Base-by-base conservation (phyloP, 2,797 vertebrate species). In the Myotis daubentonii region DNA sequence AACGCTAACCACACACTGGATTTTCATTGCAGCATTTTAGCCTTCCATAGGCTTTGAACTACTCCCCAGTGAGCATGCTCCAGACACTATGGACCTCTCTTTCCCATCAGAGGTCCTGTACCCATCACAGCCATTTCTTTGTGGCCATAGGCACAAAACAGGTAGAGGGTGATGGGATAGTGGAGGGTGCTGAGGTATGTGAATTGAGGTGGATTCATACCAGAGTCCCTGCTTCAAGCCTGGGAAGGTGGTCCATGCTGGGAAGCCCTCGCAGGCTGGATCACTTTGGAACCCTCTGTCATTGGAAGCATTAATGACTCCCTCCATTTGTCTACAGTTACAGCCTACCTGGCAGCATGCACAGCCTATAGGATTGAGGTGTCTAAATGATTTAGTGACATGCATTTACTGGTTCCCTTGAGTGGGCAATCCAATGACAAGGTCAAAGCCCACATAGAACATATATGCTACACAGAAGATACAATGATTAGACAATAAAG, bases 51-150 rank as follows among this genome's bases (percentile, higher is more conserved):
- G 20, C 16, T 84, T 70, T 41, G 47, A 57, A 23, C 28, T 57
- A 1, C 20, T 82, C 49, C 47, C 25, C 47, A 11, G 0, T 3
- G 8, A 44, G 23, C 22, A 22, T 17, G 19, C n/a, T 12, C 38
- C 25, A 2, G 16, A 2, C 16, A 57, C 62, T 15, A 15, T 12
- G 55, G 76, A 33, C 41, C 4, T 53, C 30, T 51, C 33, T 51
- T 68, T 57, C 20, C 9, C 23, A 6, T n/a, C 41, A 62, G 28
- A 0, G 3, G 5, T 15, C 12, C 0, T 0, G 19, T 1, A 23
- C 10, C 13, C 13, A 12, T 72, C 28, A 30, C 11, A 83, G 4
- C 13, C 36, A 41, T 28, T n/a, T 5, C 3, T 68, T 76, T 93
- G 36, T 84, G n/a, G 4, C 1, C 15, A 17, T 0, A 41, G 17